Conservation (phyloP, 2,797 vertebrate genomes). For the Acanthornis magna region DNA sequence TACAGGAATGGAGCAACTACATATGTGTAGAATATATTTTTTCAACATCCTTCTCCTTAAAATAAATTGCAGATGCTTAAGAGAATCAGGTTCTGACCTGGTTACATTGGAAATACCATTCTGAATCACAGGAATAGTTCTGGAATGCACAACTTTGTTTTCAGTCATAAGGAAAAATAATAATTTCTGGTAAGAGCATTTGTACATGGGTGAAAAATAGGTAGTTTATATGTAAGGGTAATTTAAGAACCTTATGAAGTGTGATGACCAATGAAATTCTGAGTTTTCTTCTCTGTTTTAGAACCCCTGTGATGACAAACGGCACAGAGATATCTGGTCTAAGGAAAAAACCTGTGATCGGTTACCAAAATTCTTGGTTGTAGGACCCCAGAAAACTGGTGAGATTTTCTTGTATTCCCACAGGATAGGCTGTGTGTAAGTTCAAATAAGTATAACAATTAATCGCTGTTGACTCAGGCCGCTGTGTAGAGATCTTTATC, state of each 20-base stretch:
- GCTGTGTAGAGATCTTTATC: background rate
- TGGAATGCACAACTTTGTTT: background rate
- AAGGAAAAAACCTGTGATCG: constrained; percentile 98
- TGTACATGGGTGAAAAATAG: background rate
- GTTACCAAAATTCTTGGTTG: constrained; percentile 93
- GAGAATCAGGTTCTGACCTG: background rate
- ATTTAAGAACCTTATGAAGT: background rate
- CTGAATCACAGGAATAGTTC: background rate
- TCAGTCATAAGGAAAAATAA: background rate
- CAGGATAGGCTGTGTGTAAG: background rate
- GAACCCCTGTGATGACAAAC: constrained; percentile 97
- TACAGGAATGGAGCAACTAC: background rate
- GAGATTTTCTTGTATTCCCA: constrained; percentile 52
- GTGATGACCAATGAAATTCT: background rate
- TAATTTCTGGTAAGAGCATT: background rate
- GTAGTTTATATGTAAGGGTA: background rate
- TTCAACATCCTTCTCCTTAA: background rate
- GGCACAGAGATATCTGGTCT: constrained; percentile 98
- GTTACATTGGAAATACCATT: background rate
- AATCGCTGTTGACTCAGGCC: background rate
- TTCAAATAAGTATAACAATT: background rate
- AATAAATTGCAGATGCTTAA: background rate
- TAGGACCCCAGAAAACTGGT: constrained; percentile 98
- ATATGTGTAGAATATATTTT: background rate
- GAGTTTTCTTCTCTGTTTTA: constrained; percentile 42